Evolutionary conservation across 2,113 vertebrate species (phyloP).

Genomic region (Proteles cristata): DNA sequence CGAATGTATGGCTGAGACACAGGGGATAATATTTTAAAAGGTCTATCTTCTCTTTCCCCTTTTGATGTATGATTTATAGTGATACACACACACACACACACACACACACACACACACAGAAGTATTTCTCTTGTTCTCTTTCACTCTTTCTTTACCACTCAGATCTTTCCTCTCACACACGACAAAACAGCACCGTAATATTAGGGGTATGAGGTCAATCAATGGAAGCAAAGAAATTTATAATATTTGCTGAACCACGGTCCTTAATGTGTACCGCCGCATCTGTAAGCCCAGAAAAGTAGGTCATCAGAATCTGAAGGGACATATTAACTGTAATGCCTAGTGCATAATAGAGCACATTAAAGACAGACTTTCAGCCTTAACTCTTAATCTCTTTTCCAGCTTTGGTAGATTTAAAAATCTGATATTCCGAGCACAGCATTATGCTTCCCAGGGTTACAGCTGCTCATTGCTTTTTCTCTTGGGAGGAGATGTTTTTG

Average conservation of each 20-base stretch:
- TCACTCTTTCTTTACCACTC: background rate
- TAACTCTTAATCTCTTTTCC: conserved; percentile 73
- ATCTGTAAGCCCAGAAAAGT: conserved; percentile 66
- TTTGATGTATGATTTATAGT: background rate
- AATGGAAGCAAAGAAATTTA: conserved; percentile 33
- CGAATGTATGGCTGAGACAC: background rate
- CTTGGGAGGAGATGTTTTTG: conserved; percentile 69
- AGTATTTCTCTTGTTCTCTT: background rate
- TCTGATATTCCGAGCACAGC: conserved; percentile 63
- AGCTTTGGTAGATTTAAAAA: conserved; percentile 72
- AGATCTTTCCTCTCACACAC: background rate
- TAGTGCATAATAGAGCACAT: conserved; percentile 59
- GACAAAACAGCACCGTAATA: background rate
- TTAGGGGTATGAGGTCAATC: background rate
- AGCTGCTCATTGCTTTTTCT: conserved; percentile 66
- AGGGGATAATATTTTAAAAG: background rate
- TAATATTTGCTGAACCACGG: background rate
- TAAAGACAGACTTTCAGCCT: conserved; percentile 68
- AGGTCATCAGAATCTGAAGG: conserved; percentile 74
- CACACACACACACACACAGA: background rate
- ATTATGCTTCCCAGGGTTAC: conserved; percentile 56
- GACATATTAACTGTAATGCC: conserved; percentile 72
- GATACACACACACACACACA: background rate
- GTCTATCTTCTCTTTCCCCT: background rate
- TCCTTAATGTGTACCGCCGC: background rate